These are phyloP conservation scores for Lates calcarifer DNA, from an alignment of 2,113 vertebrate genomes.

Conservation along the genomic window DNA sequence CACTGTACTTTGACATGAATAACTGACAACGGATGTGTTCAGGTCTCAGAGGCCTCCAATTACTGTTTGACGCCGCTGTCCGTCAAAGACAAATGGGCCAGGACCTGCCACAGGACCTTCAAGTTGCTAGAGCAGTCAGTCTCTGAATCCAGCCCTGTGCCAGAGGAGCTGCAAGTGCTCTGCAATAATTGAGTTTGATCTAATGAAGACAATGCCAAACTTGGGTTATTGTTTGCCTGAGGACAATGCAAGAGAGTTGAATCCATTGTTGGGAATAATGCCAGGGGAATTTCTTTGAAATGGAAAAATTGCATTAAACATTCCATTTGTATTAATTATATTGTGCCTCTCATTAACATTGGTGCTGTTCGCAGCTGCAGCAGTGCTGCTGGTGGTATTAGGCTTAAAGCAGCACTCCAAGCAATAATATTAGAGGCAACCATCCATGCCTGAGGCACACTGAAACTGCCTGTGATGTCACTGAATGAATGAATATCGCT, in stretches of 20 bases:
- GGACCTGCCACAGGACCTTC: conserved; percentile 50
- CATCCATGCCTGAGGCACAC: conserved; percentile 60
- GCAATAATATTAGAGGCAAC: conserved; percentile 59
- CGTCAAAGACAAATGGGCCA: conserved; percentile 61
- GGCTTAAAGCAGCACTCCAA: conserved; percentile 58
- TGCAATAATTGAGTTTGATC: conserved; percentile 72
- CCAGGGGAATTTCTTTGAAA: conserved; percentile 81
- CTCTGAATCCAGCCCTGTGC: background rate
- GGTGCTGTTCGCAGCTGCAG: conserved; percentile 19
- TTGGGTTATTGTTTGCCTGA: conserved; percentile 72
- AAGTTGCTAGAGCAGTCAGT: conserved; percentile 6
- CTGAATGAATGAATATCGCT: conserved; percentile 51
- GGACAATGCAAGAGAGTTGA: conserved; percentile 64
- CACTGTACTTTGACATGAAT: conserved; percentile 61
- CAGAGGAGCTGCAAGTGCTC: conserved; percentile 27
- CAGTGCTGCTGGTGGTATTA: conserved; percentile 35
- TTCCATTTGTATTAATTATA: conserved; percentile 83
- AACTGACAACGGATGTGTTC: conserved; percentile 71
- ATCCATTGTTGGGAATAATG: conserved; percentile 60
- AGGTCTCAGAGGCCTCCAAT: conserved; percentile 76
- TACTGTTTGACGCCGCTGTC: conserved; percentile 68
- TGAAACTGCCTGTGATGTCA: conserved; percentile 61
- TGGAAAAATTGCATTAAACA: conserved; percentile 84
- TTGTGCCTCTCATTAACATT: conserved; percentile 69
- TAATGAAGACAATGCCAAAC: conserved; percentile 70